These are phyloP conservation scores for Hippocampus comes DNA, from an alignment of 2,113 vertebrate genomes.

Conservation along the genomic window DNA sequence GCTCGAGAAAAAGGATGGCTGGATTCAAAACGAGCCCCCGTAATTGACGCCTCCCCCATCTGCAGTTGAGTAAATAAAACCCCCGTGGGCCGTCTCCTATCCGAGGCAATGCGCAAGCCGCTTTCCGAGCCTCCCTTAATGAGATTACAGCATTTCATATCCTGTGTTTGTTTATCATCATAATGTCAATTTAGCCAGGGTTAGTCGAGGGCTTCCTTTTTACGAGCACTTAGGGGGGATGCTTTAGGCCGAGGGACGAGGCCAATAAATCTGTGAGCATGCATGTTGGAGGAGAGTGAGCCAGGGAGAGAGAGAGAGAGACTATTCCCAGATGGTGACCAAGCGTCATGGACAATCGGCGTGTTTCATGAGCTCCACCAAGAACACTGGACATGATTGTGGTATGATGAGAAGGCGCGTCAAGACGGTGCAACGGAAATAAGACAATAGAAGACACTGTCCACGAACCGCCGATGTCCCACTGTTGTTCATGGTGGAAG, in stretches of 20 bases:
- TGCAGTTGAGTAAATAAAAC: too few species aligned
- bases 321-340: not conserved
- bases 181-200: conserved; percentile 14
- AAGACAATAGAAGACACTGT: conserved; percentile 54
- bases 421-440: conserved; percentile 48
- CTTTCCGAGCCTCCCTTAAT: conserved; percentile 13
- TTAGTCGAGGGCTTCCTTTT: not conserved
- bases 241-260: not conserved
- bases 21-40: too few species aligned
- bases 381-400: conserved; percentile 64
- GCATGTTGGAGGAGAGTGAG: not conserved
- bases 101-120: conserved; percentile 12
- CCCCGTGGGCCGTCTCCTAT: too few species aligned
- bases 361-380: conserved; percentile 6
- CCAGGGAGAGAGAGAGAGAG: not conserved
- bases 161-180: conserved; percentile 14
- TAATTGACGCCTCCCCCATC: too few species aligned
- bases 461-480: conserved; percentile 18
- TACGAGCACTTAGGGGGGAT: not conserved
- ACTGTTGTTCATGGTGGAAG: not conserved
- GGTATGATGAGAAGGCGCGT: conserved; percentile 31
- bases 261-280: conserved; percentile 2
- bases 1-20: too few species aligned
- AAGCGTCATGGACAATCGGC: conserved; percentile 17
- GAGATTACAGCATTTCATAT: conserved; percentile 40